These are phyloP conservation scores for Oxyura jamaicensis DNA, from an alignment of 2,113 vertebrate species.

Conservation along the genomic window DNA sequence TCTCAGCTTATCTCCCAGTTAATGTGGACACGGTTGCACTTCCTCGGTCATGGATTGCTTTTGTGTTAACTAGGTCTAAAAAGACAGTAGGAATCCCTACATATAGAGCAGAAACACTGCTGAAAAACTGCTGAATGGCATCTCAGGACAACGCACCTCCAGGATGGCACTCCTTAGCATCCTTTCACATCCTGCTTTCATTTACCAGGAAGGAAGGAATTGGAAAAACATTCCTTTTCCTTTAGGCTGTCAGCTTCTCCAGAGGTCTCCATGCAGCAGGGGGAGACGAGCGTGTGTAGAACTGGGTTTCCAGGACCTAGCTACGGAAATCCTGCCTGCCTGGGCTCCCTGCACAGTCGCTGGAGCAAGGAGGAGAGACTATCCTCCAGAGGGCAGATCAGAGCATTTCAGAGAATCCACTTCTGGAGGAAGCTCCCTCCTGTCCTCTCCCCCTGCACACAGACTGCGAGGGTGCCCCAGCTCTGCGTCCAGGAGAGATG, in stretches of 20 bases:
- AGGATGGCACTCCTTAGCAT: background rate
- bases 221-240: background rate
- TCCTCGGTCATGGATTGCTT: background rate
- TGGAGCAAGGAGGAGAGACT: background rate
- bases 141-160: background rate
- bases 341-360: background rate
- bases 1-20: background rate
- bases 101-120: background rate
- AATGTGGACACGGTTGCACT: background rate
- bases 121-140: background rate
- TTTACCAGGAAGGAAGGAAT: background rate
- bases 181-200: background rate
- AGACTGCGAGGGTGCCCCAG: background rate
- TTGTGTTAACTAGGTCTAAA: background rate
- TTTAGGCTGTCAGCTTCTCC: background rate
- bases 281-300: accelerated
- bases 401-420: background rate
- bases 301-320: background rate
- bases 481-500: accelerated
- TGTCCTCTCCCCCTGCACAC: background rate
- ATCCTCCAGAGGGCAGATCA: constrained; percentile 44
- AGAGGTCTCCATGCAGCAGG: background rate
- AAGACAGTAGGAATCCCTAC: background rate
- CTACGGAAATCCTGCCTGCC: background rate
- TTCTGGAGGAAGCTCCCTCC: background rate